Base-by-base conservation (phyloP, 2,888 invertebrate species). In the Euzophera pinguis region DNA sequence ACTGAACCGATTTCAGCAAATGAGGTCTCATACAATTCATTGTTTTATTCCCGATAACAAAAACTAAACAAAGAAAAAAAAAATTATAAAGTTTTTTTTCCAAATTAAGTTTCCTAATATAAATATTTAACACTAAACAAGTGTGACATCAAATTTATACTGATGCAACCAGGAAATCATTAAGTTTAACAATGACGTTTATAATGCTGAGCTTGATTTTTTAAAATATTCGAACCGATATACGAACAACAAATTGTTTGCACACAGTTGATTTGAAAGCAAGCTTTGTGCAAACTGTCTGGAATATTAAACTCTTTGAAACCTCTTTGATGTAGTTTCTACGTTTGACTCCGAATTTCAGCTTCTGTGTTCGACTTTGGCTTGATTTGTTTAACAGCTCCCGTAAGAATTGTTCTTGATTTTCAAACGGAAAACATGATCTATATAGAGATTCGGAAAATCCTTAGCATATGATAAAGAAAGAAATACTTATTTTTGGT, bases 341-440 rank as follows among this genome's bases (percentile, higher is more conserved):
- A 45, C 16, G 45, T 45, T 45, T 45, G 45, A 45, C 32, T 45
- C 8, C 14, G 45, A 45, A 45, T 45, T 45, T 45, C 16, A 32
- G 16, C 32, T 45, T 45, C 45, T 45, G 45, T 45, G 45, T 45
- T 45, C 45, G 45, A 45, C 45, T 45, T 14, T 2, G 14, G 7
- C 45, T 45, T 32, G 32, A 45, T 45, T 45, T 45, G 45, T 45
- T 45, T 45, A 45, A 45, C 45, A 32, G 32, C 32, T 32, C 45
- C 29, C 10, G 34, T 13, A 14, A 4, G 32, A 14, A 45, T 45
- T 32, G 38, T 51, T 57, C 58, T 62, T 62, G 61, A 66, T 63
- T 70, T 45, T 45, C 32, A 16, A 45, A 32, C 32, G 14, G 32
- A 32, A 35, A 22, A 47, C 17, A 32, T 14, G 6, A n/a, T 27